These are phyloP conservation scores for Cheirogaleus medius DNA, from an alignment of 2,113 vertebrate genomes.

Conservation along the genomic window DNA sequence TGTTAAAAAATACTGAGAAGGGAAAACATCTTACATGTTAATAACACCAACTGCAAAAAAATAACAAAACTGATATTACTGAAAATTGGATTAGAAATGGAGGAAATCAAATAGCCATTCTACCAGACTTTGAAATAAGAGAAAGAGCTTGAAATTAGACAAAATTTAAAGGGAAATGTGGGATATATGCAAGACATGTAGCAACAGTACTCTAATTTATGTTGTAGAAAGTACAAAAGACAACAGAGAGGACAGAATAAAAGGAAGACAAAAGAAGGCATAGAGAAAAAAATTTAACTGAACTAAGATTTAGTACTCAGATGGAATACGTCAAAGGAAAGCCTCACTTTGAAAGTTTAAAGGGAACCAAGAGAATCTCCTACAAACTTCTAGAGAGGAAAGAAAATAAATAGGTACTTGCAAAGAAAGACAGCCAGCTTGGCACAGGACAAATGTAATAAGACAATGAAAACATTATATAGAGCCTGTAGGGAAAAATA, in stretches of 20 bases:
- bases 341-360: not conserved
- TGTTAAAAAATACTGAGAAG: not conserved
- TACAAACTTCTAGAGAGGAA: not conserved
- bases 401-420: not conserved
- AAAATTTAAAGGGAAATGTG: not conserved
- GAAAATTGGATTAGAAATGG: not conserved
- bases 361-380: not conserved
- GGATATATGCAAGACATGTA: not conserved
- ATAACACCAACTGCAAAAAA: not conserved
- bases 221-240: not conserved
- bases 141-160: not conserved
- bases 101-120: not conserved
- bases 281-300: not conserved
- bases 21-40: not conserved
- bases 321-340: too few species aligned
- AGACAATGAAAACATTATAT: not conserved
- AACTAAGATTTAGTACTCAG: not conserved
- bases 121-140: not conserved
- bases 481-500: not conserved
- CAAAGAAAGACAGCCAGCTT: not conserved
- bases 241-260: not conserved
- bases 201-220: not conserved
- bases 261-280: not conserved
- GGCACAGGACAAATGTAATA: not conserved
- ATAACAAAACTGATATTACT: not conserved